phyloP scores from a whole-genome alignment of 2,797 vertebrate species.

The Acanthurus leucopareius region DNA sequence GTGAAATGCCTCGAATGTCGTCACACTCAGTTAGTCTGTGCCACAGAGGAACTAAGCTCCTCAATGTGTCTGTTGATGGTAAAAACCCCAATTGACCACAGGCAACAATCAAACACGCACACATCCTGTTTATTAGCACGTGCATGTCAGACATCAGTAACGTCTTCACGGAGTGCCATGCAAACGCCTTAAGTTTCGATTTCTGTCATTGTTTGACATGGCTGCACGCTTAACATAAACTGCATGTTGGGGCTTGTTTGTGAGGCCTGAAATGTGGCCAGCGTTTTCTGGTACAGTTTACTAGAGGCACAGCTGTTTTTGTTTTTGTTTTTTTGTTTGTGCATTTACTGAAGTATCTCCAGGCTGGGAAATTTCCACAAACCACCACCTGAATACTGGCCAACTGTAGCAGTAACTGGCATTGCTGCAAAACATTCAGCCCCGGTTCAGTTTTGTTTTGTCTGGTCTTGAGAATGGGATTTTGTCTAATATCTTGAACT shows the following conservation, averaged over 20 bases:
- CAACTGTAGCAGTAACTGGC: neutral
- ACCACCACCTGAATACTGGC: neutral
- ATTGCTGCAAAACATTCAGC: neutral
- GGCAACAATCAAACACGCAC: neutral
- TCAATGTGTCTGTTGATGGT: neutral
- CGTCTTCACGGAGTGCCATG: neutral
- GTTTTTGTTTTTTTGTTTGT: conserved; percentile 10
- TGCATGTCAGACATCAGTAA: neutral
- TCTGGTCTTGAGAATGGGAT: neutral
- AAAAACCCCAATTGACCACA: no score
- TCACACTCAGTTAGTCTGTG: neutral
- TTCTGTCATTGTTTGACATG: neutral
- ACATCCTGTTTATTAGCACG: accelerated
- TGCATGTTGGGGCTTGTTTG: conserved; percentile 45
- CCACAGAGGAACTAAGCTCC: conserved; percentile 16
- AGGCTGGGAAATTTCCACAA: conserved; percentile 12
- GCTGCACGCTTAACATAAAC: neutral
- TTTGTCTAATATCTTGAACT: neutral
- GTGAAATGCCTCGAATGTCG: neutral
- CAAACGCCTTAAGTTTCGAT: conserved; percentile 35
- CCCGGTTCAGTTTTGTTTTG: no score
- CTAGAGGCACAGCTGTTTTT: neutral
- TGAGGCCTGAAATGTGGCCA: neutral
- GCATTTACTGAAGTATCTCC: neutral
- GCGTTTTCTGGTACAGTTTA: conserved; percentile 1